Evolutionary conservation across 2,888 invertebrate species (phyloP), one percentile per base, ranked within the genome.

Genomic region (Maniola hyperantus): DNA sequence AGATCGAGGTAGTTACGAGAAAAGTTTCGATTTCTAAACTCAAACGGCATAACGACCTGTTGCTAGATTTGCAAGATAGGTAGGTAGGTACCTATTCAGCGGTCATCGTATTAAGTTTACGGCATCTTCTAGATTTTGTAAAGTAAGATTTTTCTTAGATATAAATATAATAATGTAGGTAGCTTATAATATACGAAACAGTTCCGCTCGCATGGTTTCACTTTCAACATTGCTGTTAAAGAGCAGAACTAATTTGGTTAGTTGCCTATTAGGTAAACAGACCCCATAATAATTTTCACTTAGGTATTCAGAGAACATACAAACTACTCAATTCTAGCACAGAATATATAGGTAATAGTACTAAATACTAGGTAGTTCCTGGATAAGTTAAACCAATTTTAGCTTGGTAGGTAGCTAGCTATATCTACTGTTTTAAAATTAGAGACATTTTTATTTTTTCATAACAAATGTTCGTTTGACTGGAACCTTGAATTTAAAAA

Each of bases 21-120:
- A 63, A 42, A 64, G 53, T 66, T 55, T 64, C 61, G 67, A 63
- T 67, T 67, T 67, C 63, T 70, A 70, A 62, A 61, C 44, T 46
- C 33, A 44, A 58, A 62, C 58, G 39, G 34, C 53, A 20, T 48
- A 60, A 13, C 36, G 11, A 36, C 36, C 13, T 20, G 4, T 33
- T 62, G 61, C 48, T 50, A 48, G 60, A 50, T 36, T 60, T 60
- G 60, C 34, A 34, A 60, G 60, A 18, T 39, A 13, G 26, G 44
- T n/a, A 44, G 44, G n/a, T 36, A 36, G 6, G 36, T 36, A 42
- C 10, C 10, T 42, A 59, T 59, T 61, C 36, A 34, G 18, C 20
- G 60, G 60, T 61, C 50, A 50, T 50, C 36, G 60, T 36, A 20
- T 39, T 50, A 20, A 39, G 60, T 36, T 50, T 18, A 18, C 36